Base-by-base conservation (phyloP, 2,888 invertebrate species). In the Poecilobothrus nobilitatus region DNA sequence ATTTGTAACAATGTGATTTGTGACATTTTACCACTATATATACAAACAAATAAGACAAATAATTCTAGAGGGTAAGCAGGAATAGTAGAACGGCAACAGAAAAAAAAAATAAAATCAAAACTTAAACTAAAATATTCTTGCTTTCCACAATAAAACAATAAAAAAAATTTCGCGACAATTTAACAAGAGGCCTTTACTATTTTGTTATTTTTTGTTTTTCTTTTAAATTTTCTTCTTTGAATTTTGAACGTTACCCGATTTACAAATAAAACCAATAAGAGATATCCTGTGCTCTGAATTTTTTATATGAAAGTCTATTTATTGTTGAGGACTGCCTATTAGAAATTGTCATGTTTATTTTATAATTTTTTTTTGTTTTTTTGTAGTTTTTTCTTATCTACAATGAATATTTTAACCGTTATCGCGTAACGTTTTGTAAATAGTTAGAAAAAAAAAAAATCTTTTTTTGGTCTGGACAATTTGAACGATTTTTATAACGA, bases 181-280 rank as follows among this genome's bases (percentile, higher is more conserved):
- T 53, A n/a, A 53, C 53, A 53, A 53, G 53, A 15, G 2, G 2
- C 41, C 41, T 3, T 41, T 41, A 12, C 4, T 41, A 15, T 53
- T 53, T 12, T 53, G 53, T n/a, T 18, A 15, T 53, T 53, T 18
- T 53, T 53, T 18, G 15, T 53, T 18, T 53, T 53, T n/a, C 18
- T 18, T 53, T 53, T 53, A 9, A 18, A 18, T 53, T 53, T 53
- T 53, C 53, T 18, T 53, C 6, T 53, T 53, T 53, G 18, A 12
- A 53, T 53, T 53, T 53, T 37, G 8, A 10, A 65, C 65, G 69
- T 64, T 67, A 34, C 65, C 65, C 65, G 65, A 69, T 69, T 69
- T 69, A 65, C 69, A 69, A 69, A 69, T 67, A 69, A 64, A 69
- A 67, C 69, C 69, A 69, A 69, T 69, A 69, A 69, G 67, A 69